Base-by-base conservation (phyloP, 1,140 invertebrate species). In the Papilio polyxenes region DNA sequence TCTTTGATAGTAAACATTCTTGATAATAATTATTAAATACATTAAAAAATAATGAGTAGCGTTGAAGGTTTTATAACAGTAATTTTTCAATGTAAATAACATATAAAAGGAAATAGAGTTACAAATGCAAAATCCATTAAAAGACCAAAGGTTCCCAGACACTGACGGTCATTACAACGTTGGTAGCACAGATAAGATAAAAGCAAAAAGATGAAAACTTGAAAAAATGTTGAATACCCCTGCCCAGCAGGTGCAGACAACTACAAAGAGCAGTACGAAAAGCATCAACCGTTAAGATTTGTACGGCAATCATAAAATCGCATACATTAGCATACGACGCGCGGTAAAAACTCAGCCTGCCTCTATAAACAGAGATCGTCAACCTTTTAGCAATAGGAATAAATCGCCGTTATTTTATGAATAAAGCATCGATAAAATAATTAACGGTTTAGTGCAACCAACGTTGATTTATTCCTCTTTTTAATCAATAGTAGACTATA, bases 231-330 rank as follows among this genome's bases (percentile, higher is more conserved):
- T 48, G 44, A 76, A 48, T 10, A 49, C 44, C 20, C 20, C 75
- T 51, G 48, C 5, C 44, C 44, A 77, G 75, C 75, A 77, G 75
- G 75, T 77, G 75, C 49, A 76, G 75, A 76, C 40, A 75, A 75
- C 75, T 77, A 77, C 75, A 77, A 77, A 77, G 75, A 77, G 48
- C 44, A 77, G 49, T 77, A 77, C 75, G 82, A 83, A 84, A 84
- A 76, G 78, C 76, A 82, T 59, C 59, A 51, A 75, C 72, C 76
- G 82, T 86, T 82, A 83, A 80, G 81, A 85, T 87, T 85, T 87
- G 84, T 84, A 87, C 84, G 83, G 84, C 86, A 83, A 84, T 83
- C 83, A 85, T 87, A 85, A 84, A 86, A 83, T 81, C 81, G 81
- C 78, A 56, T 62, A 74, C 79, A 86, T 86, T 85, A 85, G 84